These are phyloP conservation scores for Sthenelais limicola DNA, from an alignment of 2,888 invertebrate species.

Conservation along the genomic window DNA sequence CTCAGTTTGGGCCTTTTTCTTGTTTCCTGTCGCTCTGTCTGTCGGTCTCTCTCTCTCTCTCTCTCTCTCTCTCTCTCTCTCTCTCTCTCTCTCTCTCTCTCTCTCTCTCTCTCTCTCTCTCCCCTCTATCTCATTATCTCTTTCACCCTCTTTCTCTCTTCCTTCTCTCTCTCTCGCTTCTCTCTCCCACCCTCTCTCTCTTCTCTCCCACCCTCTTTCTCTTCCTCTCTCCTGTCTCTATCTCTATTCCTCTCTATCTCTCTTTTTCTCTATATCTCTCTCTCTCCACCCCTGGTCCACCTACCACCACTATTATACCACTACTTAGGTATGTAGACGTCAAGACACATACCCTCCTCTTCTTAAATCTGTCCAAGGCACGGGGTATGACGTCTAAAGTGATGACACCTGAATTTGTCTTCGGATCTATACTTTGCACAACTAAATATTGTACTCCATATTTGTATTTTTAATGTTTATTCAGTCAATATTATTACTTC, in stretches of 20 bases:
- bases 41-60: too few species aligned
- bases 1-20: too few species aligned
- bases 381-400: not conserved
- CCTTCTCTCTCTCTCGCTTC: not conserved
- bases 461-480: not conserved
- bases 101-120: too few species aligned
- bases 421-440: not conserved
- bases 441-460: not conserved
- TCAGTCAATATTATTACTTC: too few species aligned
- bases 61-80: too few species aligned
- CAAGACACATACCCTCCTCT: not conserved
- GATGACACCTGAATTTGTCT: not conserved
- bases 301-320: not conserved
- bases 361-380: not conserved
- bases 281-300: not conserved
- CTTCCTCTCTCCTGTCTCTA: not conserved
- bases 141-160: not conserved
- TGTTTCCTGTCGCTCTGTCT: too few species aligned
- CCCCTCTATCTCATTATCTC: too few species aligned
- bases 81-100: too few species aligned
- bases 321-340: not conserved
- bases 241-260: not conserved
- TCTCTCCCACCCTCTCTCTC: not conserved
- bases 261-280: not conserved
- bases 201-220: not conserved